Conservation (phyloP, 2,888 invertebrate genomes). For the Belgica antarctica region DNA sequence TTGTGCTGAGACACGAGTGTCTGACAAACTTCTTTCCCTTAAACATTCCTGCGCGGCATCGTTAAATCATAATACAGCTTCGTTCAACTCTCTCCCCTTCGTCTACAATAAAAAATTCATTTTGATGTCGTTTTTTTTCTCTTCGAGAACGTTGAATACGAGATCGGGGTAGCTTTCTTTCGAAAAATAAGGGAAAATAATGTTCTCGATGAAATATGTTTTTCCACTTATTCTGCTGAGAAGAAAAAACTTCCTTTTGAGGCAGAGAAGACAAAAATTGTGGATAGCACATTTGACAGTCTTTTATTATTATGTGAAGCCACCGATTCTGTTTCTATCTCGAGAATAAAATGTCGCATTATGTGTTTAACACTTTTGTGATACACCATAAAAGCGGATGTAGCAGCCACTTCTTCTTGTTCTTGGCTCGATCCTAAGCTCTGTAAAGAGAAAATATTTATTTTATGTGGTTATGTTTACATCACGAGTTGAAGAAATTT, state of each 20-base stretch:
- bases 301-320: not conserved
- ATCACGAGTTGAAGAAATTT: conserved; percentile 2
- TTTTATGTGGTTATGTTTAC: conserved; percentile 10
- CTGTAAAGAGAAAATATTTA: too few species aligned
- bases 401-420: not conserved
- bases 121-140: conserved; percentile 30
- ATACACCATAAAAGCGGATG: not conserved
- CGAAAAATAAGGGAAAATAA: conserved; percentile 24
- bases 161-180: conserved; percentile 4
- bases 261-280: not conserved
- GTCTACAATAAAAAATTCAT: conserved; percentile 27
- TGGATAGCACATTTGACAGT: conserved; percentile 30
- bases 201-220: conserved; percentile 38
- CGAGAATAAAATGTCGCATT: conserved; percentile 17
- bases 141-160: too few species aligned
- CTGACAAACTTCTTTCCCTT: not conserved
- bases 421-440: not conserved
- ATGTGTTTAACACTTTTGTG: conserved; percentile 42
- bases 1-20: not conserved
- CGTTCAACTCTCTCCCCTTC: not conserved
- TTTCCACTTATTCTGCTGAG: conserved; percentile 4
- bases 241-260: not conserved
- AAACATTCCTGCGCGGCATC: conserved; percentile 13
- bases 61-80: conserved; percentile 36
- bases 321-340: not conserved